phyloP scores from a whole-genome alignment of 2,113 vertebrate genomes.

The Monarcha castaneiventris region DNA sequence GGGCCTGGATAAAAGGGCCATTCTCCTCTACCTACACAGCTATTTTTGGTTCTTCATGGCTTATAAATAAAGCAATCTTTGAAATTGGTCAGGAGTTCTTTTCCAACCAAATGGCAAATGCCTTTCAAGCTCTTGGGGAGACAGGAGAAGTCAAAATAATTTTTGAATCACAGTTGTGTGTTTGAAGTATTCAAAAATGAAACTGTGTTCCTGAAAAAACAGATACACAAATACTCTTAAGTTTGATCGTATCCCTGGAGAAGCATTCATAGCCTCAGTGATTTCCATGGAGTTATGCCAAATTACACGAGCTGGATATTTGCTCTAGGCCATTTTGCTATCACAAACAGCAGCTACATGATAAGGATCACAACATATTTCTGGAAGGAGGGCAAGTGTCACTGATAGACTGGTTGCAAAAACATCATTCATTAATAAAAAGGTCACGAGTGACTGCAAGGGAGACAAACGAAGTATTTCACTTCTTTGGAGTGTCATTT shows the following conservation, averaged over 20 bases:
- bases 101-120: background rate
- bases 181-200: background rate
- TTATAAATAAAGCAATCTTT: conserved; percentile 3
- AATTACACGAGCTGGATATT: background rate
- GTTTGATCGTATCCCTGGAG: background rate
- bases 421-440: background rate
- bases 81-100: background rate
- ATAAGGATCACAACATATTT: conserved; percentile 10
- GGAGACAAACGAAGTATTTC: background rate
- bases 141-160: background rate
- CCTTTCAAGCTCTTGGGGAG: background rate
- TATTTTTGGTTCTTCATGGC: background rate
- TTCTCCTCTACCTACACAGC: background rate
- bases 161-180: background rate
- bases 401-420: background rate
- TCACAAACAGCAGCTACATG: background rate
- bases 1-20: conserved; percentile 1
- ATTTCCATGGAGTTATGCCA: background rate
- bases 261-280: background rate
- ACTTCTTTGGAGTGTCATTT: background rate
- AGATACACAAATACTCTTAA: background rate
- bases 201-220: background rate
- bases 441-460: background rate
- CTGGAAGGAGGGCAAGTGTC: background rate
- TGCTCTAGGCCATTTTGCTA: background rate